Base-by-base conservation (phyloP, 2,797 vertebrate genomes). In the Phylloscopus collybita region DNA sequence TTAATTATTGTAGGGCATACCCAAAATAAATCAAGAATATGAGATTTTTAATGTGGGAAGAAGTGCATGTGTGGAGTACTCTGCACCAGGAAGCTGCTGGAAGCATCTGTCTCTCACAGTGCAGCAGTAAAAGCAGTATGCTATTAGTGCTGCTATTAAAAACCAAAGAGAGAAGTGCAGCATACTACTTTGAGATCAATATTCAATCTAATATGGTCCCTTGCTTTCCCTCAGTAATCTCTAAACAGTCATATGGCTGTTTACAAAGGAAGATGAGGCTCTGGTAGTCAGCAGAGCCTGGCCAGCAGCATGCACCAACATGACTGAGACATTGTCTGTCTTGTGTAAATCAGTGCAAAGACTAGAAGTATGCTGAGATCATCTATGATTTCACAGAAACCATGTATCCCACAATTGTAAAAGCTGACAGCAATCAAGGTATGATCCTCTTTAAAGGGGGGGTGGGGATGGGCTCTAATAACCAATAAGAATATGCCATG, bases 101-200 rank as follows among this genome's bases (percentile, higher is more conserved):
- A 84, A 93, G 71, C 49, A 29, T 86, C 47, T 38, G 40, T 34
- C 30, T 88, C 65, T 60, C 4, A 1, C 44, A 91, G 9, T 51
- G 69, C 27, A 34, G 71, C 32, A 54, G 51, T 69, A 81, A 92
- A 51, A 90, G 61, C 76, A 49, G 32, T 66, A 59, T 27, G 70
- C 87, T 84, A 30, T 95, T 94, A 93, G 32, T 49, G 54, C 34
- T 90, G 79, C 72, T 88, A 74, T 90, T 78, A 92, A 93, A 95
- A 96, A 70, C 53, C 81, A 40, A 54, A 81, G 62, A 69, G 34
- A 65, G 20, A 21, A 95, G 11, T 29, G 27, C 76, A 93, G 51
- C 60, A 49, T 42, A 19, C 49, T 69, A 38, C 59, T 92, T 84
- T 62, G 76, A 47, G 85, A 94, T 96, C 94, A 91, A 94, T 95